A percentile compares a stretch with the other conserved stretches of the same genome.
These are phyloP conservation scores for Delichon dasypus DNA, from an alignment of 2,797 vertebrate genomes.

Conservation along the genomic window DNA sequence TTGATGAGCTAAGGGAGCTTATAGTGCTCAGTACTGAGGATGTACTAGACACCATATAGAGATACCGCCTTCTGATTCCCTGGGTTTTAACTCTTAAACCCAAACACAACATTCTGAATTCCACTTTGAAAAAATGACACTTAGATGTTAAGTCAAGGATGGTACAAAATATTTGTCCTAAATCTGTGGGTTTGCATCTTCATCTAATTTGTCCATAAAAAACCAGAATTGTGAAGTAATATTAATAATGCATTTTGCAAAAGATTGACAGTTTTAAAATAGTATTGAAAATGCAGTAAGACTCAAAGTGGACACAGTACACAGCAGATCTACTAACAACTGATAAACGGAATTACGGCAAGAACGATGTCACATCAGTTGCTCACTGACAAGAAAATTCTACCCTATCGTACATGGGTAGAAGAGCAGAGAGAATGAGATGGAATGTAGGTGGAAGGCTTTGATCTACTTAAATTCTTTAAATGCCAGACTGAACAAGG, in stretches of 20 bases:
- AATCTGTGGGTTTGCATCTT: not conserved
- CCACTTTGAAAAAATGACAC: not conserved
- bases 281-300: not conserved
- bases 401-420: not conserved
- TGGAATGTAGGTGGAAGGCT: constrained; percentile 37
- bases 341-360: not conserved
- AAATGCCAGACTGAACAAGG: not conserved
- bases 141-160: not conserved
- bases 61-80: not conserved
- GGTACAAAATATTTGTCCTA: not conserved
- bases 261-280: not conserved
- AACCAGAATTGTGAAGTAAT: not conserved
- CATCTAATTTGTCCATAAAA: not conserved
- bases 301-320: not conserved
- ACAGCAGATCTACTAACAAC: not conserved
- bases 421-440: constrained; percentile 5
- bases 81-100: not conserved
- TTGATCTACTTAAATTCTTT: constrained; percentile 17
- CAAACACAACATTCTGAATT: not conserved
- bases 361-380: not conserved
- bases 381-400: constrained; percentile 55
- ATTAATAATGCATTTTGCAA: not conserved
- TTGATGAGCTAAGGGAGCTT: not conserved
- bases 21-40: not conserved
- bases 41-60: not conserved